Base-by-base conservation (phyloP, 2,113 vertebrate genomes). In the Echinops telfairi region DNA sequence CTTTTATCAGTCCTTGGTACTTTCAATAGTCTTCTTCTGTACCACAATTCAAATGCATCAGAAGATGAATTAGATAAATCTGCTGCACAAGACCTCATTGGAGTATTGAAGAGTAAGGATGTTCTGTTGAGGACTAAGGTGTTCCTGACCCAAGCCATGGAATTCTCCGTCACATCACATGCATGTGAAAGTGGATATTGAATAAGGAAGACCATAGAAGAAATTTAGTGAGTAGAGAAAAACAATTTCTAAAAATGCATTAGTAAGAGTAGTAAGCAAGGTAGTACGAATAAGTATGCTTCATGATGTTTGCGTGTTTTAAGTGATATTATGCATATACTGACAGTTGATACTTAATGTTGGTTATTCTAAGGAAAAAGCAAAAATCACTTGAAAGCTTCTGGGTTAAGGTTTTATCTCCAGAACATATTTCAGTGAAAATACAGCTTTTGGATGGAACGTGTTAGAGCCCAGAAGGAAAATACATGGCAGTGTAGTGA, bases 161-260 rank as follows among this genome's bases (percentile, higher is more conserved):
- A 7, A 11, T 14, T 10, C 47, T 53, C 47, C 12, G 10, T 53
- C 47, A 9, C 47, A 53, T 53, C 47, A 53, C 47, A 53, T 10
- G 47, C 47, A 53, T 53, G 47, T 53, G 47, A 14, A 53, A 40
- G 40, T 40, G 40, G 40, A 40, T 7, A 14, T 53, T 53, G 47
- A 53, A 53, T 53, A 53, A 53, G 9, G 12, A 53, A 53, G 47
- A 53, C 47, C 12, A 14, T 53, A 53, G 47, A 53, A 53, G 47
- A 53, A 53, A 15, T 76, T 79, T 96, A 53, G 33, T 83, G 29
- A 93, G 33, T 19, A 85, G 40, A 83, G 27, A 66, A 22, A 85
- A 81, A 78, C 1, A 36, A 15, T 81, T 86, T 38, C 86, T 58
- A 12, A 36, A 88, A 93, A 60, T 31, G 20, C 47, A 86, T 43